Base-by-base conservation (phyloP, 1,140 invertebrate genomes). In the Sitophilus oryzae region DNA sequence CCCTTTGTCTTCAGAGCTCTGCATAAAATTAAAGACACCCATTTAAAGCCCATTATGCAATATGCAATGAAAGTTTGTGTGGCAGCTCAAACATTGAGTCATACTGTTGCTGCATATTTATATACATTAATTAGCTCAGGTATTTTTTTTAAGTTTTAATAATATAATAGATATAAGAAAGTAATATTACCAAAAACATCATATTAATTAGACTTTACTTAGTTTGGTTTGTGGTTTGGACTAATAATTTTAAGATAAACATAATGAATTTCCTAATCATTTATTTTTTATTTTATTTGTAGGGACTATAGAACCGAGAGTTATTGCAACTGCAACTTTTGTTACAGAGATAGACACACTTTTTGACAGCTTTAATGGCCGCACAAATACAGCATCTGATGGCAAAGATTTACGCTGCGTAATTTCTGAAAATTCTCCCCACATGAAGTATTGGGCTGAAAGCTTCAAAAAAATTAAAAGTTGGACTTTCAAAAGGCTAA, bases 11-110 rank as follows among this genome's bases (percentile, higher is more conserved):
- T 48, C 45, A 35, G 45, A 37, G 20, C 30, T 11, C 8, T 48
- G 6, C 18, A 48, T 19, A 48, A 48, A 48, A 20, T 48, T n/a
- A 48, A 35, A 10, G 45, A 35, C 2, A 36, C 3, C 16, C 15
- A 48, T 18, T n/a, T 48, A 16, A 2, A 36, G 16, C 45, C 45
- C 14, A 14, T 36, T 18, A 48, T 48, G 45, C 19, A 36, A 21
- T 48, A 48, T 37, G n/a, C 45, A n/a, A 48, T 48, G 45, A 48
- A 48, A 19, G 45, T 48, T 11, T 36, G 25, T 48, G 34, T 48
- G 8, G 45, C 45, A 18, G 25, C 30, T n/a, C 45, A 48, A 48
- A 16, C 16, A 4, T 18, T 48, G 9, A 36, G 45, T 21, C 45
- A 48, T 16, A 48, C 45, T 18, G 21, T 23, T 34, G 44, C 4